Evolutionary conservation across 2,888 invertebrate species (phyloP).

Genomic region (Ormyrus pomaceus): DNA sequence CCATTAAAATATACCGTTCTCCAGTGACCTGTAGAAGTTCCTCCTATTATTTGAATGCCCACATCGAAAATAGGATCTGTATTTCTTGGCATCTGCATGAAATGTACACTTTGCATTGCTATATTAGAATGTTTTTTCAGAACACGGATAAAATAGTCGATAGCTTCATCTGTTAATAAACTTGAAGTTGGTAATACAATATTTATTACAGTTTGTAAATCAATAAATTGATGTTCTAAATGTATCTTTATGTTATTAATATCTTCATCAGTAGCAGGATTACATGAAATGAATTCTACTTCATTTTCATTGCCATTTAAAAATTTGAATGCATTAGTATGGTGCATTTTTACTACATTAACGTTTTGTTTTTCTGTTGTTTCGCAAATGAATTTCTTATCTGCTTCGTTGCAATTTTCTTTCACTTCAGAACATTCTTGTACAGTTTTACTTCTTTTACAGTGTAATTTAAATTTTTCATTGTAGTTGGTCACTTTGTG

Average conservation of each 20-base stretch:
- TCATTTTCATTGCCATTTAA: not conserved
- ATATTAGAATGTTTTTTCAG: not conserved
- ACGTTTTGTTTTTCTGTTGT: not conserved
- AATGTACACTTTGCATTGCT: not conserved
- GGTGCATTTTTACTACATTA: not conserved
- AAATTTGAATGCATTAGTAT: not conserved
- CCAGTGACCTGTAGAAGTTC: not conserved
- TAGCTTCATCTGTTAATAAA: not conserved
- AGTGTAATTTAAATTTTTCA: too few relatives aligned
- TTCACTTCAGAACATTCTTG: too few relatives aligned
- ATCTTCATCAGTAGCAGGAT: too few relatives aligned
- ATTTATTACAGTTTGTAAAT: too few relatives aligned
- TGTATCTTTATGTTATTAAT: too few relatives aligned
- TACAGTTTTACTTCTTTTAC: too few relatives aligned
- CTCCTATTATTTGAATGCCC: not conserved
- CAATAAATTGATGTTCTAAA: too few relatives aligned
- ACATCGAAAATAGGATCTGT: not conserved
- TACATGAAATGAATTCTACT: not conserved
- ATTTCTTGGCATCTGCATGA: not conserved
- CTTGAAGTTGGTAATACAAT: too few relatives aligned
- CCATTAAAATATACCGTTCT: not conserved
- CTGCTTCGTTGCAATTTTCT: too few relatives aligned
- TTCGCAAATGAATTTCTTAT: not conserved
- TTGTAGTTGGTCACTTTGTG: too few relatives aligned
- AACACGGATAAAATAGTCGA: not conserved